Evolutionary conservation across 2,888 invertebrate genomes (phyloP), one percentile per base, ranked within the genome.

Genomic region (Omphaloscelis lunosa): DNA sequence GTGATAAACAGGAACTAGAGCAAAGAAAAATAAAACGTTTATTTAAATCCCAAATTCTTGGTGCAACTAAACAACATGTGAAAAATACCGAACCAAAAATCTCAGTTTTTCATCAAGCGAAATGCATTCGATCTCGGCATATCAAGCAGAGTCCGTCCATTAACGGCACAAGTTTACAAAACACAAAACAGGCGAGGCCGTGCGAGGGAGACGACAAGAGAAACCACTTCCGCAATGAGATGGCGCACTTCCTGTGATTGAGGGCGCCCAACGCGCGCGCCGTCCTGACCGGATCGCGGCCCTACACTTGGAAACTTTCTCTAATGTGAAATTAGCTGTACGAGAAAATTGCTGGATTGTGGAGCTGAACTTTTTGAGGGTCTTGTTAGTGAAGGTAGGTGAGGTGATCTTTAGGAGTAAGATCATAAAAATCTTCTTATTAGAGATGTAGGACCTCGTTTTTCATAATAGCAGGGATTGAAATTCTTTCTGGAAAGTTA

Each of bases 181-280:
- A 93, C 92, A 93, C 88, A 91, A 88, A 84, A 86, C 85, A 85
- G 77, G 72, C 85, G 86, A 84, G 73, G 80, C 75, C 70, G 95
- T 91, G 93, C 89, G 95, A 96, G 94, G 77, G 93, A 90, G 95
- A 95, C 92, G 89, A 92, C 94, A 93, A 90, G 92, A 94, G 92
- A 95, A 95, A 97, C 96, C 97, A 97, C 97, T 97, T 97, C 97
- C 96, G 96, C 94, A 93, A 97, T 97, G 97, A 97, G 97, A 96
- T 95, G 96, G 95, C 95, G 96, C 97, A 97, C 97, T 97, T 96
- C 96, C 97, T 96, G 96, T 97, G 96, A 97, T 97, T 97, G 97
- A 96, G 95, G 93, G 91, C 91, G 90, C 87, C 90, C 88, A 90
- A 92, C 87, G 91, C 77, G 63, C 61, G 88, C 77, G 85, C 81